Percentiles rank a stretch among this genome's conserved stretches.
Conservation (phyloP, 2,797 vertebrate genomes). For the Zalophus californianus region DNA sequence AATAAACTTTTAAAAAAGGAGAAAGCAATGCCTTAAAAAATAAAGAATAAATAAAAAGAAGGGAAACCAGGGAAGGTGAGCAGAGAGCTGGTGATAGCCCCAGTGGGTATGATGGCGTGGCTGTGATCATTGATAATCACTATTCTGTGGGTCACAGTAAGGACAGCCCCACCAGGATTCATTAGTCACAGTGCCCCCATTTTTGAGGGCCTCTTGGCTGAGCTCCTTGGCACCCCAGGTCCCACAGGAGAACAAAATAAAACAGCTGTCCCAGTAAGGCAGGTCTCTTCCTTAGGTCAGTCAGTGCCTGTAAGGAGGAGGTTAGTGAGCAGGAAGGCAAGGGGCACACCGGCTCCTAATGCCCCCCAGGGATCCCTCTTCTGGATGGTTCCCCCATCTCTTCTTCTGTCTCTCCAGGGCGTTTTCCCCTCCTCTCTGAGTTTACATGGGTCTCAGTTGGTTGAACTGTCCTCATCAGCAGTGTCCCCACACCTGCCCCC, state of each 20-base stretch:
- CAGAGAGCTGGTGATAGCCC: background rate
- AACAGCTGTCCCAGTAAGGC: background rate
- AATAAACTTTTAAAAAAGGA: background rate
- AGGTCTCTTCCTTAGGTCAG: background rate
- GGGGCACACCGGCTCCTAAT: background rate
- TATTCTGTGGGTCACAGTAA: background rate
- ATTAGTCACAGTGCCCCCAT: background rate
- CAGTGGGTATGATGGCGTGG: background rate
- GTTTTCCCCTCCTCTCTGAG: background rate
- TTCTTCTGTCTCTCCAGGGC: background rate
- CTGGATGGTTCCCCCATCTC: background rate
- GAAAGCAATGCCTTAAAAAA: background rate
- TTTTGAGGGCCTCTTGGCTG: background rate
- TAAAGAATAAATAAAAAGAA: background rate
- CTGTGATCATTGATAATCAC: background rate
- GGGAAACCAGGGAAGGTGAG: background rate
- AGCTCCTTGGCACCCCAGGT: background rate
- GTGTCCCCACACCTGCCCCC: no score
- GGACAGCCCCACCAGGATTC: background rate
- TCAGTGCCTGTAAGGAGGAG: background rate
- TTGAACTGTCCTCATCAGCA: background rate
- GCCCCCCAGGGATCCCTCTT: background rate
- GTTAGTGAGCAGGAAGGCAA: background rate
- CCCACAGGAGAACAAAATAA: conserved; percentile 11
- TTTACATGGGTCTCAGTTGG: background rate